phyloP scores from a whole-genome alignment of 2,888 invertebrate genomes.

The Vesta saturnalis region DNA sequence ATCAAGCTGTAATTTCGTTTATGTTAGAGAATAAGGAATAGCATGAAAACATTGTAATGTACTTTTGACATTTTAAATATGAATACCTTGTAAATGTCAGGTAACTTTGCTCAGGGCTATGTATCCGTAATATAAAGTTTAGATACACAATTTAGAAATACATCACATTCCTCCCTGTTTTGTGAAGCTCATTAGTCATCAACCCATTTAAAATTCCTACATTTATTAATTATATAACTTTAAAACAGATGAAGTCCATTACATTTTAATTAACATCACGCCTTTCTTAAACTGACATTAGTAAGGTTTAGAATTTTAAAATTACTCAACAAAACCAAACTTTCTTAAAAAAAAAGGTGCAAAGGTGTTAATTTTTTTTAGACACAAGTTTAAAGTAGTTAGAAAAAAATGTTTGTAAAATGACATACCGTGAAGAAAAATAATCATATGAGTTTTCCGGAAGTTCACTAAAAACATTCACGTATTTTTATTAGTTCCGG shows the following conservation, averaged over 20 bases:
- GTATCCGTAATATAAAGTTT: neutral
- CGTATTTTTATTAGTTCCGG: slow-evolving; percentile 40
- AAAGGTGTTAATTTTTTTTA: too few relatives aligned
- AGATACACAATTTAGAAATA: neutral
- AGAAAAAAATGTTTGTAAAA: too few relatives aligned
- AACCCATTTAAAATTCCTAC: neutral
- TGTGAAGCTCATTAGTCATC: neutral
- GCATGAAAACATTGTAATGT: neutral
- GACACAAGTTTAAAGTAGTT: neutral
- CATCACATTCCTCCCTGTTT: neutral
- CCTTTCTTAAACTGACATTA: slow-evolving; percentile 21
- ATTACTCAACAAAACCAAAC: neutral
- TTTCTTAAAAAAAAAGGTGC: neutral
- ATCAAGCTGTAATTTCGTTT: neutral
- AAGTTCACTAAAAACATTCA: slow-evolving; percentile 41
- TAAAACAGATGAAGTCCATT: neutral
- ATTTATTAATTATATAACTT: slow-evolving; percentile 10
- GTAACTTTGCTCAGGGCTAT: neutral
- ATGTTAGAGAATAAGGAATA: neutral
- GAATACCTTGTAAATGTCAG: slow-evolving; percentile 14
- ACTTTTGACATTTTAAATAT: slow-evolving; percentile 11
- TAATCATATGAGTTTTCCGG: slow-evolving; percentile 36
- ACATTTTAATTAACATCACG: slow-evolving; percentile 22
- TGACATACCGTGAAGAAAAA: slow-evolving; percentile 23
- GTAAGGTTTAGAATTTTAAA: slow-evolving; percentile 10